Evolutionary conservation across 2,888 invertebrate genomes (phyloP).

Genomic region (Oscheius sp.): DNA sequence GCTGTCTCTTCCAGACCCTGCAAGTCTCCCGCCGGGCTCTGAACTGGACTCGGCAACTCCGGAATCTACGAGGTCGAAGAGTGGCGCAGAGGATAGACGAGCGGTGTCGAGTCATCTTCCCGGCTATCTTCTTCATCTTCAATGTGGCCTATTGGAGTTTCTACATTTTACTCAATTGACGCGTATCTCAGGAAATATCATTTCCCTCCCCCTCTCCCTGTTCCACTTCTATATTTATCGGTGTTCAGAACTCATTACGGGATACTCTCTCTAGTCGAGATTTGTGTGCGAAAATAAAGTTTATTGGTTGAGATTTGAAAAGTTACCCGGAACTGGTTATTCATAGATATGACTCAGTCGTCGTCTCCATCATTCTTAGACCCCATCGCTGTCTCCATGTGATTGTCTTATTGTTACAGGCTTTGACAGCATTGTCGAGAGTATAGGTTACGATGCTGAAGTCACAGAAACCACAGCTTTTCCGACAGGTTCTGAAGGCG

Average conservation of each 20-base stretch:
- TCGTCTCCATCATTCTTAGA: not conserved
- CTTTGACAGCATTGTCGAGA: conserved; percentile 60
- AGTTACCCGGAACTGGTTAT: not conserved
- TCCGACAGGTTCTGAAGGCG: conserved; percentile 63
- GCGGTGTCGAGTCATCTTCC: conserved; percentile 67
- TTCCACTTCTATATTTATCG: not conserved
- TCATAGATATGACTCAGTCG: not conserved
- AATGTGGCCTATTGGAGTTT: conserved; percentile 70
- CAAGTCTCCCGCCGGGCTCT: conserved; percentile 65
- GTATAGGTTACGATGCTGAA: conserved; percentile 62
- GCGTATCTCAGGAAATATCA: conserved; percentile 27
- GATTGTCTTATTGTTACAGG: conserved; percentile 29
- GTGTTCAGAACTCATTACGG: conserved; percentile 7
- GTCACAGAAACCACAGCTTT: conserved; percentile 65
- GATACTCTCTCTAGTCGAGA: conserved; percentile 16
- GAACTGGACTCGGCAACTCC: conserved; percentile 63
- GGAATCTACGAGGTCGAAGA: conserved; percentile 67
- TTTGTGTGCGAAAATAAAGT: not conserved
- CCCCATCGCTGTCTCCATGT: conserved; percentile 21
- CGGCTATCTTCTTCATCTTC: conserved; percentile 68
- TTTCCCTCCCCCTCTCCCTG: not conserved
- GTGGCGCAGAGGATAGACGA: conserved; percentile 71
- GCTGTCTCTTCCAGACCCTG: conserved; percentile 48
- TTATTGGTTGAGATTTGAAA: not conserved
- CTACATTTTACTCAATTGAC: conserved; percentile 59